Percentiles rank a stretch among this genome's conserved stretches.
Conservation (phyloP, 2,113 vertebrate species). For the Paramisgurnus dabryanus region DNA sequence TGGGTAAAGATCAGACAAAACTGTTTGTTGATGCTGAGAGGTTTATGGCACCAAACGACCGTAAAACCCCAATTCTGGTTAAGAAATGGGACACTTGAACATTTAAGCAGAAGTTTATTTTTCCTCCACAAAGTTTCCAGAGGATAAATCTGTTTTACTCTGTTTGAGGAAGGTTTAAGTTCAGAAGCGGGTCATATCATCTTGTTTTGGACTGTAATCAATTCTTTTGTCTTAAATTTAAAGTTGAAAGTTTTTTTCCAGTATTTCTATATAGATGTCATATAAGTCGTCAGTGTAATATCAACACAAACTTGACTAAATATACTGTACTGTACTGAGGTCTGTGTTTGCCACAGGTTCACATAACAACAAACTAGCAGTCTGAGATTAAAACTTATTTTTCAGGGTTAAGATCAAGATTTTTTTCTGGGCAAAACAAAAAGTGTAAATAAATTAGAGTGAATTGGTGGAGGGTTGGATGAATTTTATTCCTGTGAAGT, state of each 20-base stretch:
- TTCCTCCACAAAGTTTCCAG: constrained; percentile 17
- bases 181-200: not conserved
- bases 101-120: constrained; percentile 2
- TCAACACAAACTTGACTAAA: too few relatives aligned
- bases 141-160: not conserved
- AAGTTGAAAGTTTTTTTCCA: not conserved
- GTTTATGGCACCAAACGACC: not conserved
- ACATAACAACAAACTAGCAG: not conserved
- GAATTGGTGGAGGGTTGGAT: too few relatives aligned
- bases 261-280: not conserved
- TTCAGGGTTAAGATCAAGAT: not conserved
- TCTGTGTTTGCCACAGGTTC: constrained; percentile 10
- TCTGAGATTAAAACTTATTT: not conserved
- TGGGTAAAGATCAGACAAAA: not conserved
- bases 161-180: not conserved
- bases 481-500: constrained; percentile 7
- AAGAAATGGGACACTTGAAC: not conserved
- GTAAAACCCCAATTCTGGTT: not conserved
- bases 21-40: not conserved
- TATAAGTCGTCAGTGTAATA: too few relatives aligned
- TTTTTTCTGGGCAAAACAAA: too few relatives aligned
- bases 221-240: not conserved
- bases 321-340: too few relatives aligned
- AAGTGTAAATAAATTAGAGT: too few relatives aligned
- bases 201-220: not conserved